Percentiles rank a stretch among this genome's conserved stretches.
Evolutionary conservation across 23 tunicate species (phyloP).

Genomic region (Trididemnum clinides): DNA sequence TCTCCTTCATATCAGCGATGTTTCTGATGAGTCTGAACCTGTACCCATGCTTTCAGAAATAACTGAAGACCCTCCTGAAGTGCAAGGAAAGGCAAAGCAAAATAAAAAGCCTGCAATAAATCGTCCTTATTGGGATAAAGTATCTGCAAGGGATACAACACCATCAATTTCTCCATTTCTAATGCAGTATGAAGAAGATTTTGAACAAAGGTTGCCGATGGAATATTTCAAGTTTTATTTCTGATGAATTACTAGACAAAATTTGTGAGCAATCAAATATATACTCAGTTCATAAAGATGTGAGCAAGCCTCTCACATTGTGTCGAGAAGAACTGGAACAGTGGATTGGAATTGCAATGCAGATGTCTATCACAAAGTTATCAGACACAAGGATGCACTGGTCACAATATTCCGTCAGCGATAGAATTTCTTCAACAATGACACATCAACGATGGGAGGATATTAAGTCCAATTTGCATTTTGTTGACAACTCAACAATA

Average conservation of each 20-base stretch:
- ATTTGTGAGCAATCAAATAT: not conserved
- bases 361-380: not conserved
- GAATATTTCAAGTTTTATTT: conserved; percentile 21
- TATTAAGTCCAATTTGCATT: not conserved
- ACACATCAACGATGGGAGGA: not conserved
- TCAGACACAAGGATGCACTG: not conserved
- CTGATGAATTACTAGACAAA: no score
- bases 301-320: not conserved
- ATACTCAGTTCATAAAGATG: not conserved
- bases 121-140: no score
- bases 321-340: not conserved
- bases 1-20: no score
- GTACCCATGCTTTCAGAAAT: no score
- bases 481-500: not conserved
- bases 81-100: no score
- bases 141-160: no score
- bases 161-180: no score
- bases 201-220: not conserved
- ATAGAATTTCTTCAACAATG: not conserved
- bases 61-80: no score
- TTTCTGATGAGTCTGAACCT: no score
- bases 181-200: no score
- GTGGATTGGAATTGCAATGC: conserved; percentile 17
- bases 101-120: no score
- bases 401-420: not conserved